Base-by-base conservation (phyloP, 2,888 invertebrate genomes). In the Aphidius colemani region DNA sequence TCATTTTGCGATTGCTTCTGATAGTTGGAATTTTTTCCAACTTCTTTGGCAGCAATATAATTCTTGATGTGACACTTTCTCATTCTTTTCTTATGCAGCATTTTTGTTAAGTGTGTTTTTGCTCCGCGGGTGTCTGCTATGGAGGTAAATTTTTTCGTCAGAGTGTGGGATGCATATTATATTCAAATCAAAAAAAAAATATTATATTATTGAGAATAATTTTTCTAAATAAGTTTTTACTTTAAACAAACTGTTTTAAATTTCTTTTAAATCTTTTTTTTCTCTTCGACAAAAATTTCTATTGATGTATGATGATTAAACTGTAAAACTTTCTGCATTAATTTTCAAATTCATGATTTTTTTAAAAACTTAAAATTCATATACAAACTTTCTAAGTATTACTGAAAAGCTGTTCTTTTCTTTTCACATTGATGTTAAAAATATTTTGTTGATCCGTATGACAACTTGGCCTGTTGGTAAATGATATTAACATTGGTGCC, bases 1-100 rank as follows among this genome's bases (percentile, higher is more conserved):
- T 70, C 73, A 74, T 74, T 77, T 74, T 70, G 75, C 76, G 78
- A 79, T 79, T 77, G 78, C 78, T 79, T 78, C 76, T 78, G 79
- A 79, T 79, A 78, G 78, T 75, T 75, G 72, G 71, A 70, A 74
- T 74, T 72, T 72, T 0, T 30, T 30, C 71, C 68, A 53, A 74
- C 74, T 57, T 63, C 67, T 70, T 72, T 72, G 74, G 70, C 72
- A 75, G 71, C 69, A 70, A 68, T 67, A 72, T 74, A 73, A 75
- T 75, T 70, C 71, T 68, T 57, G 63, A 65, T 65, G 62, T 64
- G 66, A 69, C 71, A 71, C 69, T 72, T 67, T 67, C 69, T 69
- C 68, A 69, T 68, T 55, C 66, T 69, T 59, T 59, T 41, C 2
- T n/a, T 55, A 49, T 58, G 48, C 64, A 51, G 41, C 49, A 55